Evolutionary conservation across 1,140 invertebrate species (phyloP), one percentile per base, ranked within the genome.

Genomic region (Brachionus rotundiformis): DNA sequence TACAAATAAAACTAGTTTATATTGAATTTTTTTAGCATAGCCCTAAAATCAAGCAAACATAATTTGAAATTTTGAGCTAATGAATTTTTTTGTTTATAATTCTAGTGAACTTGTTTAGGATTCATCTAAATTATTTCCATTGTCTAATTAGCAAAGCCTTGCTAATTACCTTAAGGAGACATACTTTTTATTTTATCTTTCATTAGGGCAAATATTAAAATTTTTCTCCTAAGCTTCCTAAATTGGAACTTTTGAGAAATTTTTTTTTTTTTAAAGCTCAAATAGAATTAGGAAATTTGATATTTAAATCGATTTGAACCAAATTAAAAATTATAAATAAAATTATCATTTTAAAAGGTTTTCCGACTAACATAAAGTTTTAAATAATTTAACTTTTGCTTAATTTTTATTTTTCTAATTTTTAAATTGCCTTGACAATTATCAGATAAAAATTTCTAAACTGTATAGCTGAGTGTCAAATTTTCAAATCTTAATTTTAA

Each of bases 1-100:
- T 54, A 54, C 47, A 54, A 54, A 54, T 54, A 54, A 54, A 54
- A 54, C 47, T 54, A 54, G 47, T 54, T 54, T 54, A 54, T 54
- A 19, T 54, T 54, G 47, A 8, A 19, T 11, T 54, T 54, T 54
- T 54, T 54, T 54, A 19, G 61, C 29, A 29, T 33, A 13, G 61
- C 29, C 61, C 29, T 27, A 33, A 31, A 63, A n/a, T 54, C 49
- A n/a, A 54, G 13, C 29, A 27, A 33, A 27, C 61, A 63, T 63
- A 63, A 63, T 63, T 63, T 63, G 25, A 33, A 63, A 31, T 63
- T 63, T 63, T 63, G 29, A 63, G 29, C 59, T 31, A 63, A 31
- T 63, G 27, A 63, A 63, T 61, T 63, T 63, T 33, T 13, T 63
- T 29, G 25, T 63, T 33, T 63, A 16, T 33, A 29, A 33, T 63